phyloP scores from a whole-genome alignment of 2,113 vertebrate genomes.

The Athene noctua region DNA sequence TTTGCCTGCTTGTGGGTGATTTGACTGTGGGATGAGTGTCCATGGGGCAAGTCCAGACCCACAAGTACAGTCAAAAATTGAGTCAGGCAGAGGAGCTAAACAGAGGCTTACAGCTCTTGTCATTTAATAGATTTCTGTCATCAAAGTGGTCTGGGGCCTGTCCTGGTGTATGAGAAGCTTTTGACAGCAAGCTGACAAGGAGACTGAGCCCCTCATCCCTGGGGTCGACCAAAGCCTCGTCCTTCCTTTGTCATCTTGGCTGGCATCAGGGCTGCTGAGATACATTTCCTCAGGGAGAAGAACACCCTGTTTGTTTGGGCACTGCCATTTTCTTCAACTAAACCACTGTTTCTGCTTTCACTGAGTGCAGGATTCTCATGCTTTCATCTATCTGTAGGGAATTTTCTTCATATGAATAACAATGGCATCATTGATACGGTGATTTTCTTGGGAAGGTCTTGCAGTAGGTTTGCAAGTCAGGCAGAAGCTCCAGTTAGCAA shows the following conservation, averaged over 20 bases:
- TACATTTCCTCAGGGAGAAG: neutral
- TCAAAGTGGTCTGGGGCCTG: neutral
- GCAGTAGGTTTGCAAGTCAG: neutral
- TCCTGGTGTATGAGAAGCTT: neutral
- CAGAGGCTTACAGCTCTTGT: neutral
- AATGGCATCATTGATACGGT: neutral
- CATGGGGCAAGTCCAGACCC: neutral
- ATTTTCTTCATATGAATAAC: constrained; percentile 32
- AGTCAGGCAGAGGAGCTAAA: neutral
- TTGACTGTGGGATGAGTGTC: neutral
- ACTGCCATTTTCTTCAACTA: neutral
- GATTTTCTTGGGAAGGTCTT: constrained; percentile 28
- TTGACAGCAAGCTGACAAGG: neutral
- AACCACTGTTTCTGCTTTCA: neutral
- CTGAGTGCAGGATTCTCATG: neutral
- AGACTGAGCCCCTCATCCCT: neutral
- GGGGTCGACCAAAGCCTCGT: neutral
- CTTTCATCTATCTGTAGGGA: neutral
- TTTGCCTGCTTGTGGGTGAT: neutral
- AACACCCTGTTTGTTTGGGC: neutral
- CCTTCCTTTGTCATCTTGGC: neutral
- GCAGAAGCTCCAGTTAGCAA: neutral
- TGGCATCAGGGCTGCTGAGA: neutral
- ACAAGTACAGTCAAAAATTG: neutral
- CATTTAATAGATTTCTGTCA: neutral